These are phyloP conservation scores for Sarcophaga peregrina DNA, from an alignment of 1,140 invertebrate genomes.

Conservation along the genomic window DNA sequence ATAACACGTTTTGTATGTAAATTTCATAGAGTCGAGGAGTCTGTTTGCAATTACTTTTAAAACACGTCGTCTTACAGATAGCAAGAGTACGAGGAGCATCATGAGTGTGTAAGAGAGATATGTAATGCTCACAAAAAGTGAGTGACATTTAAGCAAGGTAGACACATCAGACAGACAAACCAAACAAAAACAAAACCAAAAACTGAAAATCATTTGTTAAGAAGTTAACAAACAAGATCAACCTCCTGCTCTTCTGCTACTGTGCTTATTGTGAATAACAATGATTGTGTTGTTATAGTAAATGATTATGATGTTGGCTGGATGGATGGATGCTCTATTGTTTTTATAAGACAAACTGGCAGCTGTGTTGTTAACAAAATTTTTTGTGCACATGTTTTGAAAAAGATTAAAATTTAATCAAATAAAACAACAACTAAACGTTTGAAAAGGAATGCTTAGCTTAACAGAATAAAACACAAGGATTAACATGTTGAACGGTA, in stretches of 20 bases:
- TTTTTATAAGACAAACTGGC: too few species aligned
- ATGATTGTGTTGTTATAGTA: not conserved
- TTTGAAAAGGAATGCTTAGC: not conserved
- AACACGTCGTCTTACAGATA: too few species aligned
- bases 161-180: not conserved
- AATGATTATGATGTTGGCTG: not conserved
- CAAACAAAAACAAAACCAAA: not conserved
- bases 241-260: not conserved
- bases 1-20: too few species aligned
- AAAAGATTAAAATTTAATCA: not conserved
- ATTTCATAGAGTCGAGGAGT: too few species aligned
- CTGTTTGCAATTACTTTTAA: too few species aligned
- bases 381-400: not conserved
- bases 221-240: conserved; percentile 1
- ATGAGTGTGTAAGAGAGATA: not conserved
- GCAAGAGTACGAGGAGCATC: too few species aligned
- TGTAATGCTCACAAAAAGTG: not conserved
- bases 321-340: too few species aligned
- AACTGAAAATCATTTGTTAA: conserved; percentile 4
- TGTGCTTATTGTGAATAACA: not conserved
- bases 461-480: not conserved
- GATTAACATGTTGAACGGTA: not conserved
- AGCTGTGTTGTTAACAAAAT: too few species aligned
- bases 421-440: not conserved
- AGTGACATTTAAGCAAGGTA: not conserved